A percentile compares a stretch with the other conserved stretches of the same genome.
Evolutionary conservation across 2,113 vertebrate species (phyloP).

Genomic region (Martes martes): DNA sequence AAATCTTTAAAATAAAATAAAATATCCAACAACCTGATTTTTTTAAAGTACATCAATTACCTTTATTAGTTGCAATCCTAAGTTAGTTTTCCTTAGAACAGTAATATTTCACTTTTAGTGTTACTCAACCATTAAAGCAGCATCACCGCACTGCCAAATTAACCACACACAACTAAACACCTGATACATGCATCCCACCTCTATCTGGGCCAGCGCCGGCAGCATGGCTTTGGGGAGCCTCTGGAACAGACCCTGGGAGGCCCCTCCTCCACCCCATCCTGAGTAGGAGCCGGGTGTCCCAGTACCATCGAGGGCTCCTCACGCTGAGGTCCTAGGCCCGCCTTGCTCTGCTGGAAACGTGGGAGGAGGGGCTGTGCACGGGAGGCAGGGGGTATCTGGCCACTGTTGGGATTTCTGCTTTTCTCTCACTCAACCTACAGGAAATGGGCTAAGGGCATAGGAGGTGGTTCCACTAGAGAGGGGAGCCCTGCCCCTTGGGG

Average conservation of each 20-base stretch:
- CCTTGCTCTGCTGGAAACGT: neutral
- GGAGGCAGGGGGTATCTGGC: neutral
- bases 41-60: neutral
- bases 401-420: neutral
- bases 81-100: neutral
- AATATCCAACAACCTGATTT: neutral
- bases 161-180: neutral
- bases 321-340: neutral
- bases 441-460: neutral
- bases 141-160: neutral
- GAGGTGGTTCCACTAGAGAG: neutral
- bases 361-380: neutral
- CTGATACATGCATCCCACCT: neutral
- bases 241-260: neutral
- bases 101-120: neutral
- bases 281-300: neutral
- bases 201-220: neutral
- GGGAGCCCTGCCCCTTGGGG: neutral
- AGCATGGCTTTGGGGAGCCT: neutral
- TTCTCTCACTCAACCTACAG: neutral
- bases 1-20: neutral
- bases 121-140: neutral
- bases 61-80: neutral
- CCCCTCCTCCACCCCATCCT: neutral
- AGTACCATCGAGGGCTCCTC: neutral